Conservation (phyloP, 2,797 vertebrate species). For the Macropodus opercularis region DNA sequence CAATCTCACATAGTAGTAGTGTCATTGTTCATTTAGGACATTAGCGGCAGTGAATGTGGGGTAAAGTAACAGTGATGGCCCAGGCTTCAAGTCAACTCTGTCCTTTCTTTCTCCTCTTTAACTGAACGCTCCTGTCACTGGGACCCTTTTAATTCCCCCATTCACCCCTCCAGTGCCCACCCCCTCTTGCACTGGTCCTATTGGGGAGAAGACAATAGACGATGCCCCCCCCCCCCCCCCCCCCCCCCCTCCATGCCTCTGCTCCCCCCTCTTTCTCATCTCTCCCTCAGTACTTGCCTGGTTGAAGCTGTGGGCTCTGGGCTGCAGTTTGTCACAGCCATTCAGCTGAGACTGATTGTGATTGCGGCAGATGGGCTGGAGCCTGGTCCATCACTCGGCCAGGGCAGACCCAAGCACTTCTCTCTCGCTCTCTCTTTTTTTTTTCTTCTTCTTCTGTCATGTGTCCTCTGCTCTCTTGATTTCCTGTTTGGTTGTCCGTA, state of each 20-base stretch:
- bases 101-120: conserved; percentile 69
- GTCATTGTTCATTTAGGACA: conserved; percentile 79
- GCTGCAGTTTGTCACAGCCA: conserved; percentile 83
- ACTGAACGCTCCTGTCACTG: conserved; percentile 66
- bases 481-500: conserved; percentile 43
- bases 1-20: conserved; percentile 70
- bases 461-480: conserved; percentile 34
- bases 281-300: conserved; percentile 62
- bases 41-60: conserved; percentile 72
- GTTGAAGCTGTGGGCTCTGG: conserved; percentile 70
- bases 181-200: conserved; percentile 71
- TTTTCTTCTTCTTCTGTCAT: conserved; percentile 18
- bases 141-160: conserved; percentile 75
- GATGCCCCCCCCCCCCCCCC: conserved; percentile 31
- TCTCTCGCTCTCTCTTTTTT: conserved; percentile 24
- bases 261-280: conserved; percentile 47
- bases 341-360: conserved; percentile 88
- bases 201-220: conserved; percentile 82
- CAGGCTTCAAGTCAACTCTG: conserved; percentile 60
- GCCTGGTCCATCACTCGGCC: conserved; percentile 75
- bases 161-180: conserved; percentile 60
- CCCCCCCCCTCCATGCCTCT: conserved; percentile 39
- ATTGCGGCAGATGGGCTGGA: conserved; percentile 89
- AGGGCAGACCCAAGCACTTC: conserved; percentile 63
- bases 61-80: conserved; percentile 59